Conservation (phyloP, 2,113 vertebrate species). For the Chaenocephalus aceratus region DNA sequence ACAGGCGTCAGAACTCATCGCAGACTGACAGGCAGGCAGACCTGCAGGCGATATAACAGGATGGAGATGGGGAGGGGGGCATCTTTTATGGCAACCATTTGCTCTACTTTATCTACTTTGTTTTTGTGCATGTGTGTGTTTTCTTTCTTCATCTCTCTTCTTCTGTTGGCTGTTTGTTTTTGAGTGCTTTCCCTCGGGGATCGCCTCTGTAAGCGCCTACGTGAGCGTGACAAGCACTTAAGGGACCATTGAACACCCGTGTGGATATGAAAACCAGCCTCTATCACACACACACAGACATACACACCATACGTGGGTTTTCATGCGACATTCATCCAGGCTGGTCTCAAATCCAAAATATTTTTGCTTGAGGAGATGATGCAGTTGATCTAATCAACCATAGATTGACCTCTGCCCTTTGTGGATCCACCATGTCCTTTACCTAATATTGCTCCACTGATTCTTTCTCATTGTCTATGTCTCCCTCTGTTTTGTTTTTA, state of each 20-base stretch:
- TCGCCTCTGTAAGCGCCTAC: conserved; percentile 52
- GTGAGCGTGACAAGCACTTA: conserved; percentile 58
- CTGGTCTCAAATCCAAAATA: conserved; percentile 13
- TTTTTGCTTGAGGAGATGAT: conserved; percentile 34
- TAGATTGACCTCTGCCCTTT: conserved; percentile 37
- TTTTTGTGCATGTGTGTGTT: conserved; percentile 5
- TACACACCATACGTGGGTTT: background rate
- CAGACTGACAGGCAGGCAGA: conserved; percentile 40
- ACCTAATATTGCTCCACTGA: background rate
- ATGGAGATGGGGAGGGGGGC: conserved; percentile 7
- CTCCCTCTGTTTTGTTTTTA: background rate
- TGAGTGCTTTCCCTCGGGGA: conserved; percentile 34
- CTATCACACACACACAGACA: conserved; percentile 10
- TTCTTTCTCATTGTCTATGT: background rate
- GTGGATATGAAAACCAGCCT: conserved; percentile 38
- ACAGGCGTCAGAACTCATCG: conserved; percentile 48
- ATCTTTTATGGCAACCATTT: conserved; percentile 58
- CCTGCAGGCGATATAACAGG: conserved; percentile 32
- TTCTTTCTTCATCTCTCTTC: background rate
- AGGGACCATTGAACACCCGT: conserved; percentile 38
- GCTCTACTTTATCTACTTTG: conserved; percentile 37
- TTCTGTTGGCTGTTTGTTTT: conserved; percentile 45
- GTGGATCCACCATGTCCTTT: background rate
- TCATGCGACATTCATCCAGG: conserved; percentile 11
- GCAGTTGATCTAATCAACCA: conserved; percentile 25